Evolutionary conservation across 2,888 invertebrate species (phyloP).

Genomic region (Acronicta alni): DNA sequence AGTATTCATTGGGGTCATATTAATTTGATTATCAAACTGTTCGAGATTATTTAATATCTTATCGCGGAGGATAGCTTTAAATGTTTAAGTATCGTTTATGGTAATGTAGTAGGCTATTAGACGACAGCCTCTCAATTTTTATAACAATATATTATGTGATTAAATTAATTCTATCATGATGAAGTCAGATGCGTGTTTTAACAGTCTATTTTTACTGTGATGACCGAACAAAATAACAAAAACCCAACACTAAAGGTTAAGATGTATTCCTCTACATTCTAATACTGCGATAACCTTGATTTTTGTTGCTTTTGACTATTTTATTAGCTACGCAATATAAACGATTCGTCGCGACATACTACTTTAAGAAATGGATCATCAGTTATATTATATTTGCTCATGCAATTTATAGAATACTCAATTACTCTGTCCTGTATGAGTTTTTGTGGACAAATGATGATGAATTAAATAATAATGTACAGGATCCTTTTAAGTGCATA

Average conservation of each 20-base stretch:
- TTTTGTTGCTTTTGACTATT: slow-evolving; percentile 8
- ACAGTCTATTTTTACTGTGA: slow-evolving; percentile 43
- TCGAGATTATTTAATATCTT: not conserved
- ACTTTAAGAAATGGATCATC: slow-evolving; percentile 13
- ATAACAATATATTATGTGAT: slow-evolving; percentile 3
- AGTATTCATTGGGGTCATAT: too few relatives aligned
- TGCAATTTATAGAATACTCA: not conserved
- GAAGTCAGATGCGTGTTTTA: slow-evolving; percentile 25
- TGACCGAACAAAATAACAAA: slow-evolving; percentile 35
- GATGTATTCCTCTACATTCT: slow-evolving; percentile 27
- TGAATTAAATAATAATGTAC: not conserved
- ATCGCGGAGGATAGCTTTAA: not conserved
- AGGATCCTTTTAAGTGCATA: not conserved
- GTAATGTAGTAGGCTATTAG: slow-evolving; percentile 1
- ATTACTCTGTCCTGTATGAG: not conserved
- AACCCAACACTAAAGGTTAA: slow-evolving; percentile 41
- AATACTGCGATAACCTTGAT: slow-evolving; percentile 32
- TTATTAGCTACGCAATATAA: slow-evolving; percentile 12
- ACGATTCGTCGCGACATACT: not conserved
- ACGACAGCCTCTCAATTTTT: not conserved
- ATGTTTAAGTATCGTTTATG: not conserved
- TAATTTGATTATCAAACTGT: not conserved
- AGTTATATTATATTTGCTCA: not conserved
- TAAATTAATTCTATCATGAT: slow-evolving; percentile 15
- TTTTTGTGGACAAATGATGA: too few relatives aligned